phyloP scores from a whole-genome alignment of 2,888 invertebrate genomes.

The Eledona agricola region DNA sequence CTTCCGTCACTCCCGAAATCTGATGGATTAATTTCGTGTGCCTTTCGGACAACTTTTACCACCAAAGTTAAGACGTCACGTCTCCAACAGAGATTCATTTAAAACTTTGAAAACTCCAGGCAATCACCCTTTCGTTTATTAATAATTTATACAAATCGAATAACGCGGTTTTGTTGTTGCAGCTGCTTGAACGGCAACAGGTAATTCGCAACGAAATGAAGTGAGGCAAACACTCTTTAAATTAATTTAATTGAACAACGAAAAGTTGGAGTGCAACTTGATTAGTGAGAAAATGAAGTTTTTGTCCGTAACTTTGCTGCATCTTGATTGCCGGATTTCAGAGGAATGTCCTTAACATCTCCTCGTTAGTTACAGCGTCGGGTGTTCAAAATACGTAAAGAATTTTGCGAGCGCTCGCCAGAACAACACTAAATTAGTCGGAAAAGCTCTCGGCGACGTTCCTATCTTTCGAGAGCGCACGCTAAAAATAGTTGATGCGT shows the following conservation, averaged over 20 bases:
- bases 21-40: too few species aligned
- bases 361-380: neutral
- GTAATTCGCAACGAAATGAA: constrained; percentile 17
- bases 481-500: too few species aligned
- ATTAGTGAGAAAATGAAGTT: constrained; percentile 7
- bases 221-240: constrained; percentile 24
- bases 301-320: neutral
- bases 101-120: constrained; percentile 5
- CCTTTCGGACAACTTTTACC: too few species aligned
- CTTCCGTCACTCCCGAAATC: too few species aligned
- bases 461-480: too few species aligned
- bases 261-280: constrained; percentile 12
- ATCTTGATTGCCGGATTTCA: neutral
- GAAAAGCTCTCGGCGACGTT: too few species aligned
- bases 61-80: neutral
- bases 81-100: constrained; percentile 1
- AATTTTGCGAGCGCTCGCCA: too few species aligned
- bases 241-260: constrained; percentile 24
- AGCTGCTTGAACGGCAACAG: constrained; percentile 15
- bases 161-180: constrained; percentile 24
- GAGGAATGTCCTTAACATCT: neutral
- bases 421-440: too few species aligned
- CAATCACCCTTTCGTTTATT: constrained; percentile 23
- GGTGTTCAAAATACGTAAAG: too few species aligned
- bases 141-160: constrained; percentile 23